phyloP scores from a whole-genome alignment of 1,140 invertebrate species.

The Rhizoglyphus robini region DNA sequence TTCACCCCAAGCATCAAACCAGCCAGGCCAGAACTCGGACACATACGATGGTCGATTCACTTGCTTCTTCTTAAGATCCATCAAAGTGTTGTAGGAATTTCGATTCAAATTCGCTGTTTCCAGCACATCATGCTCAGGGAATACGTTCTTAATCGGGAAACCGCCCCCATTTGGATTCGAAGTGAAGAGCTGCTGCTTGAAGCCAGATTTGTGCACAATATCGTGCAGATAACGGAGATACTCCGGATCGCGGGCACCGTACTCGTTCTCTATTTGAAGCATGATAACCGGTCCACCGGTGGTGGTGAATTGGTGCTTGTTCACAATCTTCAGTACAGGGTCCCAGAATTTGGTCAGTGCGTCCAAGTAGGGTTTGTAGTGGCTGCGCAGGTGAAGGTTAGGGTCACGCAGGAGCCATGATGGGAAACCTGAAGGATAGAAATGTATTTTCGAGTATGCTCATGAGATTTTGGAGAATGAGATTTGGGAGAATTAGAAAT shows the following conservation, averaged over 20 bases:
- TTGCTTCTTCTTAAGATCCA: slow-evolving; percentile 10
- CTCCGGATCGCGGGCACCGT: background rate
- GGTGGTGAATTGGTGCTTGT: background rate
- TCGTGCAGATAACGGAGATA: background rate
- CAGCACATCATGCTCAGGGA: background rate
- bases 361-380: slow-evolving; percentile 28
- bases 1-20: slow-evolving; percentile 32
- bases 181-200: background rate
- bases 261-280: slow-evolving; percentile 31
- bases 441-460: too few relatives aligned
- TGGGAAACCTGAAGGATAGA: too few relatives aligned
- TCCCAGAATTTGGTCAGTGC: slow-evolving; percentile 19
- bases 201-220: background rate
- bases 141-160: background rate
- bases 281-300: slow-evolving; percentile 35
- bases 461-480: too few relatives aligned
- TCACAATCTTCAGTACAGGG: background rate
- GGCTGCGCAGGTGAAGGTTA: slow-evolving; percentile 21
- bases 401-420: slow-evolving; percentile 30
- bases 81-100: background rate
- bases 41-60: slow-evolving; percentile 31
- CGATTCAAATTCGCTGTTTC: slow-evolving; percentile 6
- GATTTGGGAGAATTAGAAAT: too few relatives aligned
- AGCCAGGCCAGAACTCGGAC: too few relatives aligned
- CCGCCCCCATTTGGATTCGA: background rate